phyloP scores from a whole-genome alignment of 2,113 vertebrate species.

The Ictalurus punctatus region DNA sequence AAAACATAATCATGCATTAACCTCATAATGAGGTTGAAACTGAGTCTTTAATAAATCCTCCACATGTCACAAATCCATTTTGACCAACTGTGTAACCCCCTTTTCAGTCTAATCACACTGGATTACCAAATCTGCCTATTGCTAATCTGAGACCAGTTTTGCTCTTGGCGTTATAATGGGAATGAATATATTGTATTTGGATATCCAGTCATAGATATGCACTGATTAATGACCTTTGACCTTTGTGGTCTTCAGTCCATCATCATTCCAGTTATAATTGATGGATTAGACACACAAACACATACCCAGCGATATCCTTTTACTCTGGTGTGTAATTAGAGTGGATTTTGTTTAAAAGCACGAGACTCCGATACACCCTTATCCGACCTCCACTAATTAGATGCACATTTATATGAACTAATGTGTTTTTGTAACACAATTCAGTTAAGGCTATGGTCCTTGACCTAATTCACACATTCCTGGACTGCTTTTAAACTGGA shows the following conservation, averaged over 20 bases:
- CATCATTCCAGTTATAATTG: background rate
- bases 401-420: slow-evolving; percentile 51
- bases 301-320: slow-evolving; percentile 35
- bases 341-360: slow-evolving; percentile 50
- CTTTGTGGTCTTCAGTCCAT: background rate
- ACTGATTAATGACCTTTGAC: background rate
- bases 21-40: slow-evolving; percentile 37
- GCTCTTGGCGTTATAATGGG: background rate
- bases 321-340: slow-evolving; percentile 60
- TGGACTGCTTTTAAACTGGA: background rate
- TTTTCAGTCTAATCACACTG: slow-evolving; percentile 29
- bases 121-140: background rate
- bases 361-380: slow-evolving; percentile 21
- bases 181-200: background rate
- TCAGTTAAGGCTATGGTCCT: slow-evolving; percentile 5
- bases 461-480: background rate
- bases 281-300: slow-evolving; percentile 1
- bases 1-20: slow-evolving; percentile 42
- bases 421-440: slow-evolving; percentile 12
- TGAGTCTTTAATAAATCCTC: slow-evolving; percentile 31
- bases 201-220: background rate
- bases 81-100: slow-evolving; percentile 26
- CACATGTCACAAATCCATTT: slow-evolving; percentile 35
- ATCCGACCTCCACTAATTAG: slow-evolving; percentile 54
- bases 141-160: slow-evolving; percentile 20